Percentiles rank a stretch among this genome's conserved stretches.
phyloP scores from a whole-genome alignment of 2,113 vertebrate species.

The Chionodraco myersi region DNA sequence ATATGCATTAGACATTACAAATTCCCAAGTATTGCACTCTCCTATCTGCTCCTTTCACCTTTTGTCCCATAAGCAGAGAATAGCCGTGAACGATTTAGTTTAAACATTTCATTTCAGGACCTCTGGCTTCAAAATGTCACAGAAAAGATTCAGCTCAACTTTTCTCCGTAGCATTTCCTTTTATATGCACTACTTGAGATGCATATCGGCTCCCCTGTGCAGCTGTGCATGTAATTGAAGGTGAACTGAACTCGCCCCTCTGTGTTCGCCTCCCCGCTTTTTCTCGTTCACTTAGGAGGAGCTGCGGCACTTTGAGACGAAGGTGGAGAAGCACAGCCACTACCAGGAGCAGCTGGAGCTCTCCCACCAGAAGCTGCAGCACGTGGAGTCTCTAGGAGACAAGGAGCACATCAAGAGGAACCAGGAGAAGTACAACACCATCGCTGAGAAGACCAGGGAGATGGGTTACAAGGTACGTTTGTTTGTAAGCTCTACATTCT shows the following conservation, averaged over 20 bases:
- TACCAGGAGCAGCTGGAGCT: conserved; percentile 96
- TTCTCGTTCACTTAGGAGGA: conserved; percentile 87
- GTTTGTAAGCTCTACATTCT: neutral
- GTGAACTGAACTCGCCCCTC: neutral
- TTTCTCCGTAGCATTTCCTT: conserved; percentile 14
- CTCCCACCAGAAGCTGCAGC: conserved; percentile 94
- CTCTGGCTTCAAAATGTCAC: conserved; percentile 17
- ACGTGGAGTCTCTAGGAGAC: conserved; percentile 89
- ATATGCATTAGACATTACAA: conserved; percentile 23
- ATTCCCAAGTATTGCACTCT: conserved; percentile 9
- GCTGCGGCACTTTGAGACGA: conserved; percentile 94
- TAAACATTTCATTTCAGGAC: conserved; percentile 1
- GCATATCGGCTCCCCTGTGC: conserved; percentile 5
- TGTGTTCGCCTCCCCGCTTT: neutral
- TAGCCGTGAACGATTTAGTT: conserved; percentile 29
- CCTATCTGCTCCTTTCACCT: conserved; percentile 29
- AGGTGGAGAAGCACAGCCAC: conserved; percentile 96
- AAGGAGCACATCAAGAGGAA: conserved; percentile 89
- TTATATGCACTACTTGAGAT: conserved; percentile 11
- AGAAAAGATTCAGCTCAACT: conserved; percentile 16
- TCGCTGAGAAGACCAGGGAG: conserved; percentile 92
- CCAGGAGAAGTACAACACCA: conserved; percentile 88
- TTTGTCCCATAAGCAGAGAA: conserved; percentile 29
- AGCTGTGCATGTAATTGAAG: conserved; percentile 44
- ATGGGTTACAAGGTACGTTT: conserved; percentile 93